Evolutionary conservation across 2,888 invertebrate species (phyloP).

Genomic region (Xestia sexstrigata): DNA sequence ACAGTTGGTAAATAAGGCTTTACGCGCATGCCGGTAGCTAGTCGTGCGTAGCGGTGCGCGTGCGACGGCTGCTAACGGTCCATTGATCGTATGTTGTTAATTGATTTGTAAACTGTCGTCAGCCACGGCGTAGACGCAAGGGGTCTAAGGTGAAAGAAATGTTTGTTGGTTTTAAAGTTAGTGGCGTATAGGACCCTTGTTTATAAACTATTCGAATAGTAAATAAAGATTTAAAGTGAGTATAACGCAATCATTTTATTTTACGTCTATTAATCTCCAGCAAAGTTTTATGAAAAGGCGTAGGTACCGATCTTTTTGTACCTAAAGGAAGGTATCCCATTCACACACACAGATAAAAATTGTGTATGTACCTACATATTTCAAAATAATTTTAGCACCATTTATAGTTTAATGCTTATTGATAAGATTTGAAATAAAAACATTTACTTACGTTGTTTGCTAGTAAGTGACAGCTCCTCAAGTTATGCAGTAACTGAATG

Average conservation of each 20-base stretch:
- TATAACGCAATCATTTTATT: neutral
- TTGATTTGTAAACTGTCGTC: constrained; percentile 62
- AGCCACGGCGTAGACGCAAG: constrained; percentile 4
- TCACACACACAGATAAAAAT: neutral
- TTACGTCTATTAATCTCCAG: neutral
- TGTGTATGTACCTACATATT: neutral
- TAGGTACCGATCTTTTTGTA: neutral
- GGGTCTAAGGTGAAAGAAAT: constrained; percentile 8
- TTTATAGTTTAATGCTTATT: neutral
- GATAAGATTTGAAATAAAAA: neutral
- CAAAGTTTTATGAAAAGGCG: neutral
- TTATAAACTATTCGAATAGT: neutral
- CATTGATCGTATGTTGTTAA: constrained; percentile 62
- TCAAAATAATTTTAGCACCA: neutral
- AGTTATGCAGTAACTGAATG: constrained; percentile 5
- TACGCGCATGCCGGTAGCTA: constrained; percentile 72
- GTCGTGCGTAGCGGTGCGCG: constrained; percentile 76
- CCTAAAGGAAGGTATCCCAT: neutral
- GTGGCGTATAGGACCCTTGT: neutral
- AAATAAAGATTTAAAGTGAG: neutral
- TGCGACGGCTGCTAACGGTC: constrained; percentile 62
- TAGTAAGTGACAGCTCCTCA: neutral
- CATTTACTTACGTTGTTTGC: neutral
- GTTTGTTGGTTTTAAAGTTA: neutral
- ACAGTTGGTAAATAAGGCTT: constrained; percentile 54